Evolutionary conservation across 2,888 invertebrate species (phyloP), one percentile per base, ranked within the genome.

Genomic region (Micoletzkya japonica): DNA sequence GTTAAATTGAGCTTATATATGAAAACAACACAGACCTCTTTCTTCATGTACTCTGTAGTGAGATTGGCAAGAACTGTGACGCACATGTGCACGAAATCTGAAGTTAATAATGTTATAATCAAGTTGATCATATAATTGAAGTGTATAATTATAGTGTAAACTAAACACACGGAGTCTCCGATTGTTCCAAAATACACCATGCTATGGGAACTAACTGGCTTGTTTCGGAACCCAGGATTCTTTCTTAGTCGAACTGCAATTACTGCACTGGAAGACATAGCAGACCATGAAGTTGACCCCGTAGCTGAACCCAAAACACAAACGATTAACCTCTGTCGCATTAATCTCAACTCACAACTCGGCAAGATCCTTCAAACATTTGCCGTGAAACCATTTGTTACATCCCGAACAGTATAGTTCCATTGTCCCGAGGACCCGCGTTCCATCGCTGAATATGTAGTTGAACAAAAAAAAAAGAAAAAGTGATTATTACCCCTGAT

Each of bases 221-320:
- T 81, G 80, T 44, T 80, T 82, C 1, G 80, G 72, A 14, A 73
- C 70, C 83, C 83, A 83, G 10, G 76, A 74, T 71, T 83, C 83
- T 28, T 68, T 54, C 36, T 76, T 79, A 4, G 73, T 69, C 0
- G 77, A 73, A 7, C 81, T 74, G 61, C 85, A 85, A 54, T 79
- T 76, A 36, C 78, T 75, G 70, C 85, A 85, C 24, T 74, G 67
- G 73, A 84, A 85, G n/a, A 71, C 73, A 67, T 85, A 85, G 63
- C 82, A 83, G 4, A 84, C 81, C 85, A 85, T 85, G 72, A 84
- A 85, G 3, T 82, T 77, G 28, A 85, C 73, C 1, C 83, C 85
- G 59, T 80, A 79, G 57, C 78, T 83, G 49, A 70, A 76, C 17
- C 20, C 30, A 34, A 32, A 10, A 36, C 20, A 6, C 34, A 37